Evolutionary conservation across 2,113 vertebrate genomes (phyloP).

Genomic region (Notiomystis cincta): DNA sequence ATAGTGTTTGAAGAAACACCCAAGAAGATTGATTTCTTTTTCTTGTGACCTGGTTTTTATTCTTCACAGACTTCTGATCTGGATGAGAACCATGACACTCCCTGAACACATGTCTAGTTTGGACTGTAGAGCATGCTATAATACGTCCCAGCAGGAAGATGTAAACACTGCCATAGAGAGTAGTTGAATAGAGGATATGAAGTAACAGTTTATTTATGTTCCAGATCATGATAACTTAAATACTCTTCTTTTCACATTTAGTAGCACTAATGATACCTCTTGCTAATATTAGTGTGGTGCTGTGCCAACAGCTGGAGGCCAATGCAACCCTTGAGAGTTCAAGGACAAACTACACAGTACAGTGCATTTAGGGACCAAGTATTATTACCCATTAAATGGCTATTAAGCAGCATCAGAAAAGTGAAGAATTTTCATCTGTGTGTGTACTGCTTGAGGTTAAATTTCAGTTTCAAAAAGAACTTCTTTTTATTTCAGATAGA

Average conservation of each 20-base stretch:
- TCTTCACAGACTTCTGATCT: neutral
- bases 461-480: neutral
- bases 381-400: neutral
- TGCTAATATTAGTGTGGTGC: neutral
- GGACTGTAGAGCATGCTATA: neutral
- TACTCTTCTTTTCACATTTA: neutral
- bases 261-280: neutral
- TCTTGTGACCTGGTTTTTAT: neutral
- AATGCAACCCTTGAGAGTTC: neutral
- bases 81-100: neutral
- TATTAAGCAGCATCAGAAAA: neutral
- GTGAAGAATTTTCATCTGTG: neutral
- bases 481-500: neutral
- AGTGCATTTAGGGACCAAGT: neutral
- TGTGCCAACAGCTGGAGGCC: neutral
- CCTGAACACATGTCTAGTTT: neutral
- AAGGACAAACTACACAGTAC: neutral
- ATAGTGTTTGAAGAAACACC: neutral
- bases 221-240: neutral
- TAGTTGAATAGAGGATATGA: neutral
- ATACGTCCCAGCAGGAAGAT: neutral
- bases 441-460: neutral
- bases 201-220: constrained; percentile 3
- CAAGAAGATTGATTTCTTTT: neutral
- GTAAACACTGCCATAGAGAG: neutral